Evolutionary conservation across 2,113 vertebrate genomes (phyloP).

Genomic region (Clinocottus analis): DNA sequence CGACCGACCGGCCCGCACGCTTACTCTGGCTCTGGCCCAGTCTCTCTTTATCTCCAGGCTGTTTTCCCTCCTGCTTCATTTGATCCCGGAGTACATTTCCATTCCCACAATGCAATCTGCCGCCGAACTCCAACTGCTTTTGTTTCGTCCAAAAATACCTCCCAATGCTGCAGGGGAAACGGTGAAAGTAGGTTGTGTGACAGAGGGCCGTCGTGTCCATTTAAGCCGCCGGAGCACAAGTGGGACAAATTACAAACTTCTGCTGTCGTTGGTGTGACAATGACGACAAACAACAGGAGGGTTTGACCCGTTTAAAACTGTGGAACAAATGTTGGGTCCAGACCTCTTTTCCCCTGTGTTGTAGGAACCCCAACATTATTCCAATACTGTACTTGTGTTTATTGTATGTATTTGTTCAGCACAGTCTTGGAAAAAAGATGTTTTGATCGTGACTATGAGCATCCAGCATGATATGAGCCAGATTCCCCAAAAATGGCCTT

Average conservation of each 20-base stretch:
- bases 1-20: constrained; percentile 5
- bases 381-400: too few relatives aligned
- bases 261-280: constrained; percentile 52
- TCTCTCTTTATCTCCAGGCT: constrained; percentile 35
- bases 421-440: too few relatives aligned
- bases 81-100: constrained; percentile 51
- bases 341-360: too few relatives aligned
- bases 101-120: constrained; percentile 51
- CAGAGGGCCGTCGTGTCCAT: constrained; percentile 43
- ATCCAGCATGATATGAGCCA: too few relatives aligned
- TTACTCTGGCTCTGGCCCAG: constrained; percentile 20
- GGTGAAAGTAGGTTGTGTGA: constrained; percentile 68
- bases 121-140: constrained; percentile 56
- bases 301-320: too few relatives aligned
- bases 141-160: constrained; percentile 56
- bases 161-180: constrained; percentile 26
- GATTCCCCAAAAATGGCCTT: too few relatives aligned
- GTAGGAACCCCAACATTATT: too few relatives aligned
- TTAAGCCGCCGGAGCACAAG: constrained; percentile 2
- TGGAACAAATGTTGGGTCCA: too few relatives aligned
- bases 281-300: constrained; percentile 32
- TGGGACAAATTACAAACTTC: constrained; percentile 28
- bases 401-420: too few relatives aligned
- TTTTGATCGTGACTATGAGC: too few relatives aligned
- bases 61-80: constrained; percentile 47